phyloP scores from a whole-genome alignment of 2,888 invertebrate species.

The Drosophila nigricruria region DNA sequence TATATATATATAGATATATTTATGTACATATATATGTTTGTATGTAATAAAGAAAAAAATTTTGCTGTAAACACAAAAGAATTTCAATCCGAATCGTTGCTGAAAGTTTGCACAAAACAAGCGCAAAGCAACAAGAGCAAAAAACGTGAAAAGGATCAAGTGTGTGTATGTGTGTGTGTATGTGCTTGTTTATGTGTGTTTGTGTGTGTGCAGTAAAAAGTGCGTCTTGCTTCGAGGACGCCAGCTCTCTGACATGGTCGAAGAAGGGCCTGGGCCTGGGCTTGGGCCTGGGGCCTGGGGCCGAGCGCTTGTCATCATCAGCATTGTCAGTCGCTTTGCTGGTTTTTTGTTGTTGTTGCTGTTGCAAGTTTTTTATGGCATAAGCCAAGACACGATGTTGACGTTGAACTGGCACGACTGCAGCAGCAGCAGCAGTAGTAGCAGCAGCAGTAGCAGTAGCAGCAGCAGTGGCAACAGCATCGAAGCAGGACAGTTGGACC shows the following conservation, averaged over 20 bases:
- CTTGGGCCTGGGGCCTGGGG: constrained; percentile 22
- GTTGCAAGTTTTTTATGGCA: constrained; percentile 47
- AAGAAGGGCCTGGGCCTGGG: constrained; percentile 5
- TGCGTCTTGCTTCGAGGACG: constrained; percentile 54
- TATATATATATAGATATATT: background rate
- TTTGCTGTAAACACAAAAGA: constrained; percentile 72
- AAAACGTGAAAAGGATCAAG: background rate
- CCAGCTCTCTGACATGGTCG: constrained; percentile 36
- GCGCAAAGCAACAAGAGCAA: constrained; percentile 26
- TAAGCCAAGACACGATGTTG: constrained; percentile 48
- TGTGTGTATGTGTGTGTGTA: constrained; percentile 15
- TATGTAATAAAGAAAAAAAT: constrained; percentile 57
- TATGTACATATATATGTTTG: background rate
- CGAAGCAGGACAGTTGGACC: constrained; percentile 26
- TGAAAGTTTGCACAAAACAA: constrained; percentile 52
- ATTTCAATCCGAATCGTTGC: constrained; percentile 73
- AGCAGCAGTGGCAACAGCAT: background rate
- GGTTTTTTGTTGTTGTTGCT: constrained; percentile 32
- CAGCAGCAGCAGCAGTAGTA: constrained; percentile 9
- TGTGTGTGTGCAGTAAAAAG: constrained; percentile 38
- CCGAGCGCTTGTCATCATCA: constrained; percentile 65
- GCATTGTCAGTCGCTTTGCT: constrained; percentile 50
- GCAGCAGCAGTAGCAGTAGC: constrained; percentile 16
- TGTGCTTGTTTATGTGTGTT: constrained; percentile 8
- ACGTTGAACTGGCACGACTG: constrained; percentile 25